Base-by-base conservation (phyloP, 1,140 invertebrate species). In the Drosophila ohnishii region DNA sequence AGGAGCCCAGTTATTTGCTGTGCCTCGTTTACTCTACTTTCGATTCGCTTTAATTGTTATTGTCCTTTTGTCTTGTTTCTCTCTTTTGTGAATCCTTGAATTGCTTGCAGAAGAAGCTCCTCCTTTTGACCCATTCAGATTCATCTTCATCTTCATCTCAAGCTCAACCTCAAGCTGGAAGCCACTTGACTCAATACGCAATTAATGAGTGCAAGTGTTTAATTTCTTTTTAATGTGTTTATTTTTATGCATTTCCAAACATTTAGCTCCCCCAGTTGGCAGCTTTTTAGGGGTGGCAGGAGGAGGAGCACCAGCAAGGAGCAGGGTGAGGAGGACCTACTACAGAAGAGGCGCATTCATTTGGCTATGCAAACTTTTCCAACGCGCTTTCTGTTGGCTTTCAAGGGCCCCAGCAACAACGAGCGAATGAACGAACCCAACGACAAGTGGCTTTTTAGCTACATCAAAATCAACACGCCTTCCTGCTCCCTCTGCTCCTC, bases 201-300 rank as follows among this genome's bases (percentile, higher is more conserved):
- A 82, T 83, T 86, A 87, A 80, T 70, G 56, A 45, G 47, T 55
- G 63, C 66, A 73, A 86, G 83, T 87, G 83, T 73, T 87, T 83
- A 85, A 85, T 87, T 85, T 78, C 75, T 67, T 85, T 86, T 87
- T 82, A 86, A 86, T 87, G 71, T 87, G 76, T 87, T 86, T 87
- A 87, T 86, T 86, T 86, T 86, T 67, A 86, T 87, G 79, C 82
- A 87, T 76, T 86, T 77, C 66, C 62, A 70, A 87, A 78, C 79
- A 87, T 87, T 87, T 87, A 67, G 83, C 50, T 56, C 16, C 47
- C 47, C 40, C 40, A 39, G 47, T 19, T 40, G 48, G 48, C 51
- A 25, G 22, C 44, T 57, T 13, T 39, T 44, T 14, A 16, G 11
- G 9, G 16, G 37, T 7, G 14, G 48, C 6, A 10, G n/a, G 22